Evolutionary conservation across 2,888 invertebrate species (phyloP), one percentile per base, ranked within the genome.

Genomic region (Rutpela maculata): DNA sequence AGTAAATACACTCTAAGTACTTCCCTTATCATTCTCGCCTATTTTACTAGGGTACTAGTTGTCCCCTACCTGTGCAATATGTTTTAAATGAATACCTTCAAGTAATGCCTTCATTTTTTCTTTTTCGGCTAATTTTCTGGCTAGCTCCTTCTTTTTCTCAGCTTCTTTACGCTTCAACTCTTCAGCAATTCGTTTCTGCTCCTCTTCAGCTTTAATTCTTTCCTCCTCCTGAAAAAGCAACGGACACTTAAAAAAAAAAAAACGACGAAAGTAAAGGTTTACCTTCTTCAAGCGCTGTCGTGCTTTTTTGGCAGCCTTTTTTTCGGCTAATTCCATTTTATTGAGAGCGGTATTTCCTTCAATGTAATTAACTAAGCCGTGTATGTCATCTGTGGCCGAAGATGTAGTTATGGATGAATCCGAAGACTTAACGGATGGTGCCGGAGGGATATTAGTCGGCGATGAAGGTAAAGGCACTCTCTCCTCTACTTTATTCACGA

Each of bases 261-360:
- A 35, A 0, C 7, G 9, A 35, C 7, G 7, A 35, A 35, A 35
- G 31, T 0, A 35, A 7, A 35, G 4, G 55, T 82, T 83, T 88
- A 95, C 95, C 92, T 94, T 94, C 87, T 94, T 94, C 79, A 94
- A 93, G 85, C 94, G 94, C 89, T 96, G 96, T 1, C 96, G 90
- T 56, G 94, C 95, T 85, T 96, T 95, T 89, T 96, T 96, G n/a
- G 96, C 96, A 0, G 94, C 93, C 87, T 96, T 96, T 89, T 95
- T 95, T 67, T 88, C 84, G 17, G 89, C 89, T 74, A 88, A 75
- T 43, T 87, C 88, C 43, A 87, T 84, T 79, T 89, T 88, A 80
- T 88, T 88, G 11, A 85, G 80, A 22, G 78, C 85, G 66, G 86
- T 85, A 68, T 87, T 88, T 5, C 90, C 90, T 82, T 90, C 90